Evolutionary conservation across 2,113 vertebrate genomes (phyloP), one percentile per base, ranked within the genome.

Genomic region (Pycnonotus jocosus): DNA sequence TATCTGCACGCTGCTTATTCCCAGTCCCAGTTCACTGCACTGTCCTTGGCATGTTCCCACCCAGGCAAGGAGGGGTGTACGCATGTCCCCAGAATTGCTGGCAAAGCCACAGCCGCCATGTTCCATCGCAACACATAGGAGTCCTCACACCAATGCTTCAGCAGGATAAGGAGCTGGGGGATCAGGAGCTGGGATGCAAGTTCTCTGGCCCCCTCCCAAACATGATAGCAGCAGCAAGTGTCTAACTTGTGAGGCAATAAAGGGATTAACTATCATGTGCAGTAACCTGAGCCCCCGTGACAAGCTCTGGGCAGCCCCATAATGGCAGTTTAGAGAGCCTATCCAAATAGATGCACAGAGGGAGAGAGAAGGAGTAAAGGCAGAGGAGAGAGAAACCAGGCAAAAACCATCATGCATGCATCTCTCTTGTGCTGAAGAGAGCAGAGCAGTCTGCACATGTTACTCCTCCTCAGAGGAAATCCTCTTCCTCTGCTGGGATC

Each of bases 371-470:
- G 19, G 61, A 27, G 30, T 45, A 24, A 62, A 89, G 44, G 84
- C 72, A 91, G 33, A 84, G 21, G 28, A 80, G 53, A 79, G 37
- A 40, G 37, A 44, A 76, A 44, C 40, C 47, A 58, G 35, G 12
- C 50, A 70, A 69, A 90, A 53, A 19, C 6, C 68, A 83, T 21
- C n/a, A 70, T 0, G 0, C 22, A 65, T 0, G 0, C 22, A 84
- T 16, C 44, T 38, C 38, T 38, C 38, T n/a, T 51, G 66, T 1
- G 4, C 40, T 65, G 40, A 40, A n/a, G 82, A 18, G 48, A 92
- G 40, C 30, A 15, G 35, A 79, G 79, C 19, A 44, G 44, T 57
- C 69, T 69, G 50, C 22, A 65, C 28, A 2, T n/a, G 23, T 58
- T 35, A 38, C 18, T 83, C 23, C 57, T 81, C 62, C 65, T 86